These are phyloP conservation scores for Argyresthia albistria DNA, from an alignment of 2,888 invertebrate species.

Conservation along the genomic window DNA sequence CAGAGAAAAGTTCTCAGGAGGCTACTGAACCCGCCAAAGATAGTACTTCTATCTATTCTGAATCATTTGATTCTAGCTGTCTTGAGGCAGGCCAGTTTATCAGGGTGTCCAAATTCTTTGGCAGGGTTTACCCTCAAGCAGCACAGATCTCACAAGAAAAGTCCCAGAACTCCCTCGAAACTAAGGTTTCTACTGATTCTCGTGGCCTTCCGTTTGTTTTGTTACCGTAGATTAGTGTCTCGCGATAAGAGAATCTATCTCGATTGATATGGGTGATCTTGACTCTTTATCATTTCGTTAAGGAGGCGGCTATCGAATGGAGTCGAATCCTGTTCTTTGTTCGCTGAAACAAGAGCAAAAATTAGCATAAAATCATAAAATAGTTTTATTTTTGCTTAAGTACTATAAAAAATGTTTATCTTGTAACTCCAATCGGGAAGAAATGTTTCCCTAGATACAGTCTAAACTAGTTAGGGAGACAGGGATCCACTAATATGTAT, in stretches of 20 bases:
- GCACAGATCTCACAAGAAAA: not conserved
- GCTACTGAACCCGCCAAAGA: not conserved
- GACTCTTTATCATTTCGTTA: not conserved
- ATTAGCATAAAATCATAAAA: no score
- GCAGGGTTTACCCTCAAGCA: no score
- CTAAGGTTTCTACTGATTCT: not conserved
- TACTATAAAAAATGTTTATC: no score
- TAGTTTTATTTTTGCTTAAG: no score
- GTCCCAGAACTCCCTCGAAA: not conserved
- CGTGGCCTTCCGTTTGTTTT: not conserved
- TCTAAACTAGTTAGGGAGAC: no score
- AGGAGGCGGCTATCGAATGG: not conserved
- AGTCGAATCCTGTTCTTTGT: not conserved
- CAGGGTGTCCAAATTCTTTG: no score
- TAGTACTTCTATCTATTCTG: not conserved
- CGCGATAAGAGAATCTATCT: not conserved
- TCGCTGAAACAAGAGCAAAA: not conserved
- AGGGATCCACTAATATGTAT: no score
- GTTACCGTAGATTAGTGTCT: not conserved
- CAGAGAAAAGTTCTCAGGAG: not conserved
- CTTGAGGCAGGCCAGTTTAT: no score
- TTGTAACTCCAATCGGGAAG: no score
- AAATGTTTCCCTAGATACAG: no score
- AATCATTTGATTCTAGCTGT: no score
- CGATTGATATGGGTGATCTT: not conserved